Evolutionary conservation across 2,113 vertebrate genomes (phyloP).

Genomic region (Dipodomys spectabilis): DNA sequence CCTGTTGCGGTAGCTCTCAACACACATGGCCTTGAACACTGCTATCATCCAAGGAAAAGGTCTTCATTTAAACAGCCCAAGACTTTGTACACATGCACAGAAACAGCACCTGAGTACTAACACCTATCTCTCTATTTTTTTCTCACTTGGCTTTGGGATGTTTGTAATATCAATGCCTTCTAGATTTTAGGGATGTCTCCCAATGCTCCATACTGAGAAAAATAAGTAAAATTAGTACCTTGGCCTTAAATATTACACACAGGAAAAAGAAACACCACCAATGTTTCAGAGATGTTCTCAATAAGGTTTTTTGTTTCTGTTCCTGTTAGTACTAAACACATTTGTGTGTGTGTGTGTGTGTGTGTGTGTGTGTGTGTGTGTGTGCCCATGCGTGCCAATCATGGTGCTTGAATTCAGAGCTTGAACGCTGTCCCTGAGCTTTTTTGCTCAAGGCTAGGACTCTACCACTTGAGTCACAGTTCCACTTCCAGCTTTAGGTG

Average conservation of each 20-base stretch:
- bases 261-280: neutral
- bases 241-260: neutral
- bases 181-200: neutral
- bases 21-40: neutral
- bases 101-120: neutral
- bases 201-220: neutral
- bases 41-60: neutral
- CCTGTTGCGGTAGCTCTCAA: neutral
- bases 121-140: neutral
- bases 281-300: neutral
- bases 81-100: neutral
- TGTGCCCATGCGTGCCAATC: too few relatives aligned
- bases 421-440: too few relatives aligned
- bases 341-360: too few relatives aligned
- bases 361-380: too few relatives aligned
- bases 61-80: neutral
- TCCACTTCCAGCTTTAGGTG: too few relatives aligned
- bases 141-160: conserved; percentile 1
- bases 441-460: too few relatives aligned
- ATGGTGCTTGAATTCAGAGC: too few relatives aligned
- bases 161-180: neutral
- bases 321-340: neutral
- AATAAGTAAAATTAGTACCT: neutral
- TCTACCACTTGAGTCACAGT: too few relatives aligned
- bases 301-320: neutral